Evolutionary conservation across 1,140 invertebrate species (phyloP).

Genomic region (Armadillidium nasatum): DNA sequence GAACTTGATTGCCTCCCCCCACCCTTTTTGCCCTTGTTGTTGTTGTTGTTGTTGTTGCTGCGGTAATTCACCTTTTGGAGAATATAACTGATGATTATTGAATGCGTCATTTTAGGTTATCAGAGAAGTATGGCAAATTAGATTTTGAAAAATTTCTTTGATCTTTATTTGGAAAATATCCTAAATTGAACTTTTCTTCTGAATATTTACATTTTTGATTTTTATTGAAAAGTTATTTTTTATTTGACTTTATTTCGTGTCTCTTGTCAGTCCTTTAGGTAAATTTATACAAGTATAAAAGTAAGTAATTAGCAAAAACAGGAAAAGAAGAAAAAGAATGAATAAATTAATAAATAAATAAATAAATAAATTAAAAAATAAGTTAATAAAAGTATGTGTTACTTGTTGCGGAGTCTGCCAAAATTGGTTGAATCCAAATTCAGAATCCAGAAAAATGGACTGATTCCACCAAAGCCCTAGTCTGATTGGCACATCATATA

Average conservation of each 20-base stretch:
- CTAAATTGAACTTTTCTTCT: not conserved
- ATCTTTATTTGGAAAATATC: not conserved
- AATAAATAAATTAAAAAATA: too few species aligned
- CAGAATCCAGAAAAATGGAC: too few species aligned
- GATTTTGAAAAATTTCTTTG: not conserved
- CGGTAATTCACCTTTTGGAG: not conserved
- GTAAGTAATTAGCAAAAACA: not conserved
- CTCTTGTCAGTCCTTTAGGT: too few species aligned
- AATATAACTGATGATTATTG: not conserved
- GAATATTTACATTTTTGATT: too few species aligned
- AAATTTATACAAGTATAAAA: too few species aligned
- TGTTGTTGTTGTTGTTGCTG: not conserved
- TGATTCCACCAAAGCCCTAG: not conserved
- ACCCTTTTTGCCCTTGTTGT: too few species aligned
- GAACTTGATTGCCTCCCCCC: too few species aligned
- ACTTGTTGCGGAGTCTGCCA: too few species aligned
- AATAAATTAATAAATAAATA: not conserved
- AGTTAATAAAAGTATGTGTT: not conserved
- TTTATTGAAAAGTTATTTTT: too few species aligned
- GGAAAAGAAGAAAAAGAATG: not conserved
- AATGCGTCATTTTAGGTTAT: not conserved
- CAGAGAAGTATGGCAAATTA: not conserved
- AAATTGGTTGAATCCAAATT: too few species aligned
- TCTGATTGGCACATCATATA: not conserved
- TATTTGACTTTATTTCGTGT: too few species aligned